Percentiles rank a stretch among this genome's conserved stretches.
Evolutionary conservation across 2,888 invertebrate species (phyloP).

Genomic region (Anodontia alba): DNA sequence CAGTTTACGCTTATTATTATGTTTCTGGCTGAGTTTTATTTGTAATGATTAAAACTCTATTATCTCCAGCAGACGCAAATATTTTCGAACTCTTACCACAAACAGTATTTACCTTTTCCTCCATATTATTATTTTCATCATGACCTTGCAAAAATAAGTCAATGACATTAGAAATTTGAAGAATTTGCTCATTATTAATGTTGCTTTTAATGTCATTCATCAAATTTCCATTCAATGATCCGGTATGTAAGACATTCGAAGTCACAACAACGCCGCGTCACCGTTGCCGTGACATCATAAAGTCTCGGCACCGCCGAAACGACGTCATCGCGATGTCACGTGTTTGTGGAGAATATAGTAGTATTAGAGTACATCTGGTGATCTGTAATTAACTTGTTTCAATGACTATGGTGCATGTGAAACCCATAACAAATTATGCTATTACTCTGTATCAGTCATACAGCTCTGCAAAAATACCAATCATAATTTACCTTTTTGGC

Average conservation of each 20-base stretch:
- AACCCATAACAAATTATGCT: too few species aligned
- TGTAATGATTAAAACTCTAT: neutral
- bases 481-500: too few species aligned
- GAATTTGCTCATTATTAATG: neutral
- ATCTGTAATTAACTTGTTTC: too few species aligned
- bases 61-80: neutral
- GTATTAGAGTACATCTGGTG: too few species aligned
- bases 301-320: too few species aligned
- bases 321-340: too few species aligned
- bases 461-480: too few species aligned
- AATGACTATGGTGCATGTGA: too few species aligned
- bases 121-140: neutral
- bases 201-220: neutral
- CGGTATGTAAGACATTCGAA: neutral
- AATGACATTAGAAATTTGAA: neutral
- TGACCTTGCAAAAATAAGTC: constrained; percentile 6
- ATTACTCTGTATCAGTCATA: too few species aligned
- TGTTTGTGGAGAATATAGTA: too few species aligned
- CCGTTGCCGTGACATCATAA: too few species aligned
- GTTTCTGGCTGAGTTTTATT: neutral
- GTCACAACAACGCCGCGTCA: too few species aligned
- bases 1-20: neutral
- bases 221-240: neutral
- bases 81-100: neutral
- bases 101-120: neutral